Evolutionary conservation across 1,140 invertebrate genomes (phyloP), one percentile per base, ranked within the genome.

Genomic region (Lerema accius): DNA sequence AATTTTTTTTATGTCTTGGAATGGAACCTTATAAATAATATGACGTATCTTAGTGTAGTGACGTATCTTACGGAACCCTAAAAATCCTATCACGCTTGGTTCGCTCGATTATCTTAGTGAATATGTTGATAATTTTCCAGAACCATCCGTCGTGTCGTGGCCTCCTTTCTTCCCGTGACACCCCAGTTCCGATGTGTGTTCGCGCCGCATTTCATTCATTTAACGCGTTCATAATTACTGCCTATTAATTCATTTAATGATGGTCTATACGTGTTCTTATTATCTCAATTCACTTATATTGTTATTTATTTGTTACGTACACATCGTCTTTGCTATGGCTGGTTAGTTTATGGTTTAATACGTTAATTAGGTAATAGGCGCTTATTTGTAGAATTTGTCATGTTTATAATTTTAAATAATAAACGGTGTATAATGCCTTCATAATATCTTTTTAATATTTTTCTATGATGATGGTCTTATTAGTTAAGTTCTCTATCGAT

Each of bases 131-230:
- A 59, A 37, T 19, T 59, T 48, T 59, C 32, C 37, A 58, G 10
- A 11, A 37, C 19, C 26, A 15, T 59, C 55, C 42, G 28, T 59
- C 55, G n/a, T 28, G 58, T 65, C 28, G 56, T 67, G 61, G 42
- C 67, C 66, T 69, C 63, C 68, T 78, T 80, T 79, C 80, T 80
- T 80, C 67, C 71, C 75, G 78, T 83, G 75, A 83, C 71, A 84
- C 63, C 69, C 82, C 67, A 86, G 68, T 86, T 86, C 66, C 72
- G 61, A 83, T 80, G 69, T 73, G 56, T 80, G 82, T 66, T 63
- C 72, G 62, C 61, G 65, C 64, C 62, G 66, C 66, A 67, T 63
- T 73, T 70, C 67, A 79, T 78, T 67, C 67, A 76, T 72, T 81
- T 75, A 79, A 60, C 46, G 48, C 49, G 19, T 58, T 43, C 32